Conservation (phyloP, 2,888 invertebrate species). For the Meghimatium bilineatum region DNA sequence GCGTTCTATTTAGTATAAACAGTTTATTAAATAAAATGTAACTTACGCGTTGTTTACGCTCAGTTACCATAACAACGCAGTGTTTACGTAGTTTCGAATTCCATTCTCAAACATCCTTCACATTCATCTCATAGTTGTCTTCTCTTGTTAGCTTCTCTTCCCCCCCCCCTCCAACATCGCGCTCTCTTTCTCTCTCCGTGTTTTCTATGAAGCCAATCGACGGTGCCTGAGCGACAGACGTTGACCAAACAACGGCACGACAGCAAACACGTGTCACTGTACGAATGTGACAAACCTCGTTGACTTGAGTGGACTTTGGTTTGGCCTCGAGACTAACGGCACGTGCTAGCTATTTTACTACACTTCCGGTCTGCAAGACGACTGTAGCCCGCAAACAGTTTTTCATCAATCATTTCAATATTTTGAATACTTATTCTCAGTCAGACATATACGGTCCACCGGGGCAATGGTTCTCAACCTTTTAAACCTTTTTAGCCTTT, state of each 20-base stretch:
- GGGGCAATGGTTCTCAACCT: too few species aligned
- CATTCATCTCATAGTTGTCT: not conserved
- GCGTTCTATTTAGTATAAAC: too few species aligned
- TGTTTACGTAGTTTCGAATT: too few species aligned
- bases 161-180: not conserved
- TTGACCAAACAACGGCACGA: not conserved
- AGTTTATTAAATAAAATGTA: too few species aligned
- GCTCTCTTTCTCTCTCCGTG: slow-evolving; percentile 17
- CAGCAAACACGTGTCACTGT: slow-evolving; percentile 1
- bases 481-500: too few species aligned
- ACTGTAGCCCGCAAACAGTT: not conserved
- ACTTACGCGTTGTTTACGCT: not conserved
- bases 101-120: not conserved
- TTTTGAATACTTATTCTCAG: too few species aligned
- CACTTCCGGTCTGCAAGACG: not conserved
- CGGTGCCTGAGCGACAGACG: not conserved
- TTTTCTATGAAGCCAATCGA: not conserved
- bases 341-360: not conserved
- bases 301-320: slow-evolving; percentile 1
- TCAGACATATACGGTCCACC: too few species aligned
- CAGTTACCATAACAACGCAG: not conserved
- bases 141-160: not conserved
- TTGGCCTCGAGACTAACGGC: not conserved
- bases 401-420: too few species aligned
- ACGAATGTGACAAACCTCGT: not conserved